Evolutionary conservation across 2,888 invertebrate genomes (phyloP), one percentile per base, ranked within the genome.

Genomic region (Criorhina ranunculi): DNA sequence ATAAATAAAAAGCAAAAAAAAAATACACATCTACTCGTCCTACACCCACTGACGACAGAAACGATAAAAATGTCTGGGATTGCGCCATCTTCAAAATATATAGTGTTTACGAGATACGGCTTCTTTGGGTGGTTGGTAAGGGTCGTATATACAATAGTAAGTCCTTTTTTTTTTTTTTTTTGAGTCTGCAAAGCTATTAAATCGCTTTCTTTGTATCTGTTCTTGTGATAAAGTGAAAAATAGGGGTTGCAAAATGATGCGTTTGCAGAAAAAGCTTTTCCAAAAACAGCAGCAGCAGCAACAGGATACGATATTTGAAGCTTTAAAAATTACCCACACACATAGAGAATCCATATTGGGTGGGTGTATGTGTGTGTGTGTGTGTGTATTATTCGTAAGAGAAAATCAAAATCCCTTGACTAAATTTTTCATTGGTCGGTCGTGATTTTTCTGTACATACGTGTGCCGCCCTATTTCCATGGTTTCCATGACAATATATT

Each of bases 401-500:
- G 89, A 89, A 91, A 91, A 91, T 91, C 91, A 92, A 90, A 91
- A 91, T 90, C 90, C 89, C 89, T 90, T 91, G 90, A 91, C 91
- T 91, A 91, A 91, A 91, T 91, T 91, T 92, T 92, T 91, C 92
- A 92, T 92, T 92, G 92, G 92, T 91, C 89, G 91, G 89, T 91
- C 90, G 92, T 92, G 92, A 92, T 92, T 92, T 91, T 89, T 88
- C 88, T 88, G 64, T 81, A 75, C 55, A 73, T 80, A 73, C 73
- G 51, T 83, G 69, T 60, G 69, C 59, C 67, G 79, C 62, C 51
- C 59, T 75, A 75, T 85, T 85, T 85, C 33, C 79, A 85, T 80
- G 75, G 85, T 85, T 80, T 69, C 80, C 80, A 85, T 75, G 73
- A 57, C 75, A 75, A 85, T 79, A 85, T 79, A 69, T 83, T 64